phyloP scores from a whole-genome alignment of 2,797 vertebrate species.

The Falco concolor region DNA sequence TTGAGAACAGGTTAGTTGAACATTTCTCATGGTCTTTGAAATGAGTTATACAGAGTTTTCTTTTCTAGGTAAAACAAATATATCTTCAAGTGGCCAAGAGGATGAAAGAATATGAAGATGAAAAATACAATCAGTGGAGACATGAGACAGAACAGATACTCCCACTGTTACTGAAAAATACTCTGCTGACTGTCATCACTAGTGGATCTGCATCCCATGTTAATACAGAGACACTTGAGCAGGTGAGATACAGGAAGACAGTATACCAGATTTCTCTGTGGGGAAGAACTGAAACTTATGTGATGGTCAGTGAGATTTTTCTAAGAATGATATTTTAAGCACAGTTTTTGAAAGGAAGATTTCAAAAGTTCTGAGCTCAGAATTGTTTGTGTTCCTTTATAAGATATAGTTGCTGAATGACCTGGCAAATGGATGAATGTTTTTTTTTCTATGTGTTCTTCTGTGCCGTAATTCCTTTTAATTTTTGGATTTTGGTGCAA shows the following conservation, averaged over 20 bases:
- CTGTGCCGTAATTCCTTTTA: background rate
- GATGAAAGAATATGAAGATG: slow-evolving; percentile 80
- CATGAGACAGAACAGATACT: slow-evolving; percentile 68
- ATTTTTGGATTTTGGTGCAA: background rate
- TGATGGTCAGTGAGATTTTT: background rate
- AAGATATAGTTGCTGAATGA: background rate
- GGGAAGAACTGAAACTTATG: background rate
- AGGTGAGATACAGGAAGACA: slow-evolving; percentile 46
- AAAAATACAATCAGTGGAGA: slow-evolving; percentile 79
- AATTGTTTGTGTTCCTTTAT: background rate
- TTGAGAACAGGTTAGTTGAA: background rate
- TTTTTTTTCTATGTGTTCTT: background rate
- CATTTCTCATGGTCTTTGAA: background rate
- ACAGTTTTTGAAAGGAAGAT: background rate
- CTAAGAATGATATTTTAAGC: background rate
- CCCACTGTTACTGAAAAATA: slow-evolving; percentile 79
- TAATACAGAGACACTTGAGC: background rate
- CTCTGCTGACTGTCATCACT: slow-evolving; percentile 68
- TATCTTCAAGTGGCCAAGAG: slow-evolving; percentile 77
- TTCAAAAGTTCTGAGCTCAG: background rate
- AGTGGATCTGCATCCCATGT: background rate
- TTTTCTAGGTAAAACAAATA: slow-evolving; percentile 79
- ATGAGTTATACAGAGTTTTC: background rate
- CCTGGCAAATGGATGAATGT: background rate
- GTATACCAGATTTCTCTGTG: background rate